These are phyloP conservation scores for Oconnorella tubifera DNA, from an alignment of 2,888 invertebrate species.

Conservation along the genomic window DNA sequence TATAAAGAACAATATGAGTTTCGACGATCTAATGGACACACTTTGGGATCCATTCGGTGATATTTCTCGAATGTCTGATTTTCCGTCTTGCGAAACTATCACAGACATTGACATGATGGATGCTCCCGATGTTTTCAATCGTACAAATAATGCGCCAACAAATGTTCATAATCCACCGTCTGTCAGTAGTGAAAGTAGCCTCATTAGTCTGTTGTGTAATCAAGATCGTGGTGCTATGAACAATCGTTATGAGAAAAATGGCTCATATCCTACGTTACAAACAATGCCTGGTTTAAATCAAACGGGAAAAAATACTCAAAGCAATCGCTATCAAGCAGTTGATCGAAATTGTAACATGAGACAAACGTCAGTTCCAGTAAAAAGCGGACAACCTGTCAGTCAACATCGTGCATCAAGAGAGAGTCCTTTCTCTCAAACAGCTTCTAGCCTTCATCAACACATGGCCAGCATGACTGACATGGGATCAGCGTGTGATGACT, in stretches of 20 bases:
- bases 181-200: neutral
- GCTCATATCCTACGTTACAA: too few species aligned
- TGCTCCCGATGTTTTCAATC: neutral
- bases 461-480: slow-evolving; percentile 17
- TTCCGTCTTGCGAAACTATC: neutral
- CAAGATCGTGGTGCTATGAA: neutral
- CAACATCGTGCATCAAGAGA: neutral
- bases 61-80: neutral
- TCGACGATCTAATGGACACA: slow-evolving; percentile 17
- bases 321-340: neutral
- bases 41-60: slow-evolving; percentile 10
- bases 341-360: neutral
- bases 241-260: neutral
- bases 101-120: slow-evolving; percentile 13
- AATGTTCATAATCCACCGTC: neutral
- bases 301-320: neutral
- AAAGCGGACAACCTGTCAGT: neutral
- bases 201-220: neutral
- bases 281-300: neutral
- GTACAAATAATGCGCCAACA: too few species aligned
- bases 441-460: slow-evolving; percentile 10
- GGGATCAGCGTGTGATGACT: slow-evolving; percentile 5
- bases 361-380: neutral
- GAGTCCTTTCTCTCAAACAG: neutral
- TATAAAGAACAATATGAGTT: neutral